Base-by-base conservation (phyloP, 2,797 vertebrate genomes). In the Eremophila alpestris region DNA sequence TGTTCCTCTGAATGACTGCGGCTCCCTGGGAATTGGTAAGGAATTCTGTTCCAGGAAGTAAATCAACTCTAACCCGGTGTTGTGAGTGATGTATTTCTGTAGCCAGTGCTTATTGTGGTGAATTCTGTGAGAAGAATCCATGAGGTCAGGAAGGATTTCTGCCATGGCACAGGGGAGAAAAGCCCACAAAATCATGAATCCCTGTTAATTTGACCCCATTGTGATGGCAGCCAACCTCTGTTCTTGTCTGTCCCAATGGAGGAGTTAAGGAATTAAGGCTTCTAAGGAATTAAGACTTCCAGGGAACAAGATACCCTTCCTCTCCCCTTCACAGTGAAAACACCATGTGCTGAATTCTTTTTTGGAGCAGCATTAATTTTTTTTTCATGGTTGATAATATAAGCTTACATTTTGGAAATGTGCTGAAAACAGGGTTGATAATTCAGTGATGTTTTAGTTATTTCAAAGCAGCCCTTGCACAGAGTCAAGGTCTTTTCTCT, bases 161-260 rank as follows among this genome's bases (percentile, higher is more conserved):
- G 56, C 41, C 62, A 5, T 24, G 65, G 38, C 46, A 30, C 21
- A 29, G 7, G 18, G 14, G 11, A 18, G 9, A 62, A 80, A 77
- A 18, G 13, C 0, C 0, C 3, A 22, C 0, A 4, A 26, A 68
- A 64, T 7, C n/a, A 49, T 10, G 2, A 22, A 16, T 68, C 8
- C 7, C 7, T 67, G 20, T 78, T 59, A 29, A 56, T 62, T 64
- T 60, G 52, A 68, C 23, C 13, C 34, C 17, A 4, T 60, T 60
- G 7, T 0, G 2, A 38, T 34, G 7, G 46, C 3, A 71, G 10
- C 6, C 76, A 68, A 16, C 15, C 10, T 65, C 29, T 60, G 4
- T 20, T 56, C 40, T 71, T 82, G 3, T 49, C 21, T 51, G 43
- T 84, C 34, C 22, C 60, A 58, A 1, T 8, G 20, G 29, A 45